A percentile compares a stretch with the other conserved stretches of the same genome.
Conservation (phyloP, 2,888 invertebrate genomes). For the Seladonia tumulorum region DNA sequence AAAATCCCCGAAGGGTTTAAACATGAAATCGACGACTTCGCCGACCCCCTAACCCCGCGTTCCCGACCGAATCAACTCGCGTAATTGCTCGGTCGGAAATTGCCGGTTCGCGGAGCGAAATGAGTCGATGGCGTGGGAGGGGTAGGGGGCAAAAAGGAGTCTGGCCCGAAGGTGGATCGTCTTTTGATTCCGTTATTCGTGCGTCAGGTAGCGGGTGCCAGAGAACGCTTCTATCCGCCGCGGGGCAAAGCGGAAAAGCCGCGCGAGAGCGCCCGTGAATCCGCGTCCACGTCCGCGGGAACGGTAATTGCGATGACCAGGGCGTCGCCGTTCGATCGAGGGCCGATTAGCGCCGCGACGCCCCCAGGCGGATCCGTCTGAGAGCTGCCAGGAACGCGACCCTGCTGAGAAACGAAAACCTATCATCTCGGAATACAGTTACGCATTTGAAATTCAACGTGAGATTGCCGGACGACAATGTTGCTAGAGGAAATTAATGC, state of each 20-base stretch:
- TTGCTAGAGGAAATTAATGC: too few relatives aligned
- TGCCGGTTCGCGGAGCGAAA: conserved; percentile 58
- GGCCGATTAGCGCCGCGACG: conserved; percentile 44
- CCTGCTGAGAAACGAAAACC: not conserved
- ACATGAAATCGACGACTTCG: not conserved
- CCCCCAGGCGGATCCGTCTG: conserved; percentile 14
- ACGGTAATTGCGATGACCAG: conserved; percentile 39
- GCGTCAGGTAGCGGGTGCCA: conserved; percentile 56
- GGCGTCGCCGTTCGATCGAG: conserved; percentile 49
- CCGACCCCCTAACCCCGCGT: not conserved
- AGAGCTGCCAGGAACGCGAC: not conserved
- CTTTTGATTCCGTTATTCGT: conserved; percentile 69
- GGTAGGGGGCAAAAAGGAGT: conserved; percentile 1
- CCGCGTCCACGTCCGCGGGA: conserved; percentile 19
- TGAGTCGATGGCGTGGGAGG: conserved; percentile 40
- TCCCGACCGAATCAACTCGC: not conserved
- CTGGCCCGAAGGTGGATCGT: conserved; percentile 56
- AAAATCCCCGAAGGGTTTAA: not conserved
- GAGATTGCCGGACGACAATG: too few relatives aligned
- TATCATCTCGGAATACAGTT: not conserved
- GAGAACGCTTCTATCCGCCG: conserved; percentile 36
- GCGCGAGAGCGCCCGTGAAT: conserved; percentile 20
- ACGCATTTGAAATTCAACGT: not conserved
- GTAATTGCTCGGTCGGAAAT: conserved; percentile 37
- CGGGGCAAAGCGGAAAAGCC: conserved; percentile 38